Evolutionary conservation across 1,140 invertebrate genomes (phyloP).

Genomic region (Macrosteles quadrilineatus): DNA sequence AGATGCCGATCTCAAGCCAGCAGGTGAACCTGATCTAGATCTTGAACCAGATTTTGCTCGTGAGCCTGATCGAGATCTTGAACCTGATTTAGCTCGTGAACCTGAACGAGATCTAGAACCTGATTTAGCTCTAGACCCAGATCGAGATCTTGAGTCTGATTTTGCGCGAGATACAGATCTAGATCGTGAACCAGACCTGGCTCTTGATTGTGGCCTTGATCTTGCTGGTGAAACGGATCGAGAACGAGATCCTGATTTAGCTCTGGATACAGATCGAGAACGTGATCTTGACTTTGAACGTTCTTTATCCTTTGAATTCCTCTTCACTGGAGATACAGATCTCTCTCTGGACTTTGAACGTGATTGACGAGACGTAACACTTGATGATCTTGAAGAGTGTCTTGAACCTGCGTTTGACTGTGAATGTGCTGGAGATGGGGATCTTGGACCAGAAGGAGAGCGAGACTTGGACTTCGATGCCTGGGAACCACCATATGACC

Average conservation of each 20-base stretch:
- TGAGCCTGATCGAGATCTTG: conserved; percentile 36
- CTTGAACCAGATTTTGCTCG: conserved; percentile 35
- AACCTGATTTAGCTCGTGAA: conserved; percentile 35
- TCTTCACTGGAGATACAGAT: conserved; percentile 37
- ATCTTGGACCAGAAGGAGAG: conserved; percentile 32
- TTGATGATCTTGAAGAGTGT: conserved; percentile 42
- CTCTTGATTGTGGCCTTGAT: conserved; percentile 41
- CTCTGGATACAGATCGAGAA: conserved; percentile 44
- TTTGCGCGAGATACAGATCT: conserved; percentile 39
- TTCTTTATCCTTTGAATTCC: conserved; percentile 30
- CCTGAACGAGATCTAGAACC: conserved; percentile 44
- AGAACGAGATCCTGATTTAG: conserved; percentile 44
- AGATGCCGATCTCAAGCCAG: conserved; percentile 37
- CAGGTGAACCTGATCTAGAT: conserved; percentile 38
- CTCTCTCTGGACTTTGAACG: conserved; percentile 40
- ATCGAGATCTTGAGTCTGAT: conserved; percentile 40
- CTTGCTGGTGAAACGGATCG: conserved; percentile 39
- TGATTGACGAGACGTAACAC: conserved; percentile 42
- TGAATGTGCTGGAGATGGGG: conserved; percentile 36
- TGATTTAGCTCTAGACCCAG: conserved; percentile 36
- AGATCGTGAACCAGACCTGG: conserved; percentile 42
- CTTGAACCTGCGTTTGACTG: conserved; percentile 41
- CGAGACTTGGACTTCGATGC: conserved; percentile 36
- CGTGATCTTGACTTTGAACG: conserved; percentile 43
- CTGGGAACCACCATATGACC: conserved; percentile 33